These are phyloP conservation scores for Bradypodion ventrale DNA, from an alignment of 2,797 vertebrate genomes.

Conservation along the genomic window DNA sequence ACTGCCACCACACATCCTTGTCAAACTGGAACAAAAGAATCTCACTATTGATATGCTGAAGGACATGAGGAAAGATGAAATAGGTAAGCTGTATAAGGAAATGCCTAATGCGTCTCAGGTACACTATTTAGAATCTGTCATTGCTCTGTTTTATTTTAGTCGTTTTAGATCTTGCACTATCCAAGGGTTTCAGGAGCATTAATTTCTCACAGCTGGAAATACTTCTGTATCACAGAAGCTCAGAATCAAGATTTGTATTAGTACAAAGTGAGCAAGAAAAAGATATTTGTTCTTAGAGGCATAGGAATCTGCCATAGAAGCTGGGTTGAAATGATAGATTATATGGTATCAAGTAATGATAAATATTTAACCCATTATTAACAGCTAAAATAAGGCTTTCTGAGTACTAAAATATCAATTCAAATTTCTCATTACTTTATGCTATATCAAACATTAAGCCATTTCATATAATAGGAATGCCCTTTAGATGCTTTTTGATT, in stretches of 20 bases:
- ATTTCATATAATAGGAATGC: background rate
- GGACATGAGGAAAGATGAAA: slow-evolving; percentile 98
- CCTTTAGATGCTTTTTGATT: no score
- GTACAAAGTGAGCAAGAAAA: slow-evolving; percentile 19
- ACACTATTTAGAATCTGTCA: background rate
- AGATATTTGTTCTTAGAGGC: background rate
- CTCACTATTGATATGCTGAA: slow-evolving; percentile 93
- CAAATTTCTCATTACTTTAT: slow-evolving; percentile 77
- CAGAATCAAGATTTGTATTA: background rate
- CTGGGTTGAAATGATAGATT: slow-evolving; percentile 43
- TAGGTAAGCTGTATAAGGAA: slow-evolving; percentile 82
- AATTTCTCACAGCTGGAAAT: background rate
- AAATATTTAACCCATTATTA: slow-evolving; percentile 69
- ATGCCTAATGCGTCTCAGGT: slow-evolving; percentile 9
- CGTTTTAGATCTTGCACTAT: background rate
- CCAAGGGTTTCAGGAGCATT: background rate
- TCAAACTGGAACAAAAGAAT: slow-evolving; percentile 91
- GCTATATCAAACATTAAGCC: background rate
- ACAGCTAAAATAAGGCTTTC: slow-evolving; percentile 61
- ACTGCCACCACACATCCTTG: slow-evolving; percentile 84
- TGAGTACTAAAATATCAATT: slow-evolving; percentile 73
- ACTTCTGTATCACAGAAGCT: background rate
- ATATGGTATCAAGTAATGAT: slow-evolving; percentile 57
- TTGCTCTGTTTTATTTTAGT: background rate
- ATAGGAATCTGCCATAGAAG: no score